Conservation (phyloP, 2,888 invertebrate genomes). For the Acronicta aceris region DNA sequence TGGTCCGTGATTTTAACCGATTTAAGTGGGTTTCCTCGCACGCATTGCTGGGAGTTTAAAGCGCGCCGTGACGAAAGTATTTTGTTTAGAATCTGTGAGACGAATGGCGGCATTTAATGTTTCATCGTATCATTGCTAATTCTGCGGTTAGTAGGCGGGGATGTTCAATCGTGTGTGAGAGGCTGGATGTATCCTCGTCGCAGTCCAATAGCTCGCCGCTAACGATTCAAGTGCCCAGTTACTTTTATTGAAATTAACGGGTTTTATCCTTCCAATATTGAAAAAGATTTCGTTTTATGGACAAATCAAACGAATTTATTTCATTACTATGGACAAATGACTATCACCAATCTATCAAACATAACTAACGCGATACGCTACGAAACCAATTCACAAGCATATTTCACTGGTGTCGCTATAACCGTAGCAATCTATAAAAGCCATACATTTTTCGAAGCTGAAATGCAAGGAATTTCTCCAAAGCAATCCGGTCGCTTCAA, state of each 20-base stretch:
- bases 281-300: too few species aligned
- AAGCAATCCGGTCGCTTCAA: slow-evolving; percentile 43
- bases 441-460: slow-evolving; percentile 40
- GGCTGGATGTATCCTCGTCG: slow-evolving; percentile 32
- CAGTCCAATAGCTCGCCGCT: slow-evolving; percentile 35
- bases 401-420: slow-evolving; percentile 25
- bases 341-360: not conserved
- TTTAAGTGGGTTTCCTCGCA: slow-evolving; percentile 51
- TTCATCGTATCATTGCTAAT: slow-evolving; percentile 36
- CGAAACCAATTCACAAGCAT: slow-evolving; percentile 20
- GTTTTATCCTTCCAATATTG: slow-evolving; percentile 8
- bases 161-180: slow-evolving; percentile 48
- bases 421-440: slow-evolving; percentile 22
- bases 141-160: slow-evolving; percentile 24
- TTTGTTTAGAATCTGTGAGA: slow-evolving; percentile 32
- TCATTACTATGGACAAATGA: not conserved
- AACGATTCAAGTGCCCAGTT: slow-evolving; percentile 39
- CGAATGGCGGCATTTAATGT: slow-evolving; percentile 35
- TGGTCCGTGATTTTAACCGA: slow-evolving; percentile 63
- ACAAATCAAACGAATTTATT: too few species aligned
- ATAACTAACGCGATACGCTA: slow-evolving; percentile 1
- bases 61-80: slow-evolving; percentile 23
- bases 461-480: slow-evolving; percentile 45
- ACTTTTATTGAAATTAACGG: slow-evolving; percentile 28
- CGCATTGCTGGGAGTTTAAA: slow-evolving; percentile 29